Evolutionary conservation across 1,140 invertebrate genomes (phyloP).

Genomic region (Psilanteris sp.): DNA sequence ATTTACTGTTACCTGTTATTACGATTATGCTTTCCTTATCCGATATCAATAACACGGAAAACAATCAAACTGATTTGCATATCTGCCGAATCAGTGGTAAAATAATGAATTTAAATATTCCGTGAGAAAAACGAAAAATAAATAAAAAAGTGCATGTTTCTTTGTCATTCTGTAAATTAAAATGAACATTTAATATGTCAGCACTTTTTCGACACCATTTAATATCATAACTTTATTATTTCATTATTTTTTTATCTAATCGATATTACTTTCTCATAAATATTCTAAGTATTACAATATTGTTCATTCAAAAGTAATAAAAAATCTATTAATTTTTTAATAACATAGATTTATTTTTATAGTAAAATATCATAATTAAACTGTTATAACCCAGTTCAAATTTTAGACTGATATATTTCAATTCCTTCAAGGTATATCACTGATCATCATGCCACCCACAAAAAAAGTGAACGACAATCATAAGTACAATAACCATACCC

Average conservation of each 20-base stretch:
- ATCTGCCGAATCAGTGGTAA: slow-evolving; percentile 14
- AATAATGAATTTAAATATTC: slow-evolving; percentile 34
- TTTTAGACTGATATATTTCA: too few relatives aligned
- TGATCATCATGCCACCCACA: too few relatives aligned
- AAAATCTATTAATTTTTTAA: too few relatives aligned
- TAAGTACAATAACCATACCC: too few relatives aligned
- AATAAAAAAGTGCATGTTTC: slow-evolving; percentile 1
- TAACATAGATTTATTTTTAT: too few relatives aligned
- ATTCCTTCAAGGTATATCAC: too few relatives aligned
- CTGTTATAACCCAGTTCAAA: too few relatives aligned
- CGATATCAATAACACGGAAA: slow-evolving; percentile 35
- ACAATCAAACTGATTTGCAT: slow-evolving; percentile 39
- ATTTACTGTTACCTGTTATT: slow-evolving; percentile 9
- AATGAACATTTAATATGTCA: neutral
- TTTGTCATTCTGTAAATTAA: slow-evolving; percentile 20
- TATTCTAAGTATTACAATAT: too few relatives aligned
- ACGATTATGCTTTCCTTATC: slow-evolving; percentile 15
- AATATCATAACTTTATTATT: slow-evolving; percentile 18
- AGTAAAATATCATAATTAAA: too few relatives aligned
- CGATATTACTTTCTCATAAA: too few relatives aligned
- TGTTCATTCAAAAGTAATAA: too few relatives aligned
- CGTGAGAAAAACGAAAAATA: slow-evolving; percentile 19
- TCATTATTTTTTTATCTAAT: neutral
- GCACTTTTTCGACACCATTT: slow-evolving; percentile 19
- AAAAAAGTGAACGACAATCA: too few relatives aligned